Evolutionary conservation across 2,888 invertebrate species (phyloP).

Genomic region (Harpalus rufipes): DNA sequence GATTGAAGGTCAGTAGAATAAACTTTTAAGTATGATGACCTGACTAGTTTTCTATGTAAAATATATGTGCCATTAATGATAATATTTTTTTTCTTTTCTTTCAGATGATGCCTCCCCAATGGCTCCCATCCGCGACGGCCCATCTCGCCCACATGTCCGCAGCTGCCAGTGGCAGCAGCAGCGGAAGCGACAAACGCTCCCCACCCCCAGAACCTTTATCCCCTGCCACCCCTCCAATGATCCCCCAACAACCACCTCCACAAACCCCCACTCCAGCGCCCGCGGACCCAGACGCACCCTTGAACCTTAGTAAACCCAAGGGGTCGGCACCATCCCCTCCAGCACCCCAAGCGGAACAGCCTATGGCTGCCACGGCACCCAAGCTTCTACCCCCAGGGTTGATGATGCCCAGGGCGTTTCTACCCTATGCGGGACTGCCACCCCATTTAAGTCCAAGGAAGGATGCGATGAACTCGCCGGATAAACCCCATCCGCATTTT

Average conservation of each 20-base stretch:
- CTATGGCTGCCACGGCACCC: constrained; percentile 80
- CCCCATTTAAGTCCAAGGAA: constrained; percentile 79
- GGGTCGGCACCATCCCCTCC: constrained; percentile 78
- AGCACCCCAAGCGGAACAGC: constrained; percentile 77
- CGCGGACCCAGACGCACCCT: constrained; percentile 88
- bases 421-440: constrained; percentile 82
- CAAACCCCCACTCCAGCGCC: constrained; percentile 74
- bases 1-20: too few relatives aligned
- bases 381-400: constrained; percentile 81
- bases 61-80: too few relatives aligned
- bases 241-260: constrained; percentile 69
- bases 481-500: constrained; percentile 71
- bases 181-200: constrained; percentile 74
- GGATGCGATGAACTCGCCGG: constrained; percentile 71
- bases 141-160: constrained; percentile 86
- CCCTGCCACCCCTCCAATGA: constrained; percentile 72
- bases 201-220: constrained; percentile 74
- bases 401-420: constrained; percentile 81
- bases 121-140: constrained; percentile 84
- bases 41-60: too few relatives aligned
- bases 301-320: constrained; percentile 94
- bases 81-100: constrained; percentile 67
- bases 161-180: constrained; percentile 71
- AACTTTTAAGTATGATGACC: too few relatives aligned
- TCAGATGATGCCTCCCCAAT: constrained; percentile 81